Conservation (phyloP, 2,113 vertebrate genomes). For the Halcyon malimbica region DNA sequence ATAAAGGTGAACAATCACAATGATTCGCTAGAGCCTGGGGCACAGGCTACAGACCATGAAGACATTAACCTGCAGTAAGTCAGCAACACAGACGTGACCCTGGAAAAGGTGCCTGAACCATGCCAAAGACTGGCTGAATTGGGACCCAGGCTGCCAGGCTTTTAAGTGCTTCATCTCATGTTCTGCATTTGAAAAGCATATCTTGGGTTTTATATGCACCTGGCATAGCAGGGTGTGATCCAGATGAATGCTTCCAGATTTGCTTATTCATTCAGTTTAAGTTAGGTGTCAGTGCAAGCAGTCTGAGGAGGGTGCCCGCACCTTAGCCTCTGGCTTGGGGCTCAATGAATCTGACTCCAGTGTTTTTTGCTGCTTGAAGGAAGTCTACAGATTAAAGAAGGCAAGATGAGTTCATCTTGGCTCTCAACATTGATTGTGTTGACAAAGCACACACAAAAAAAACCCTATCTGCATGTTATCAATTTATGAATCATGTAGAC, state of each 20-base stretch:
- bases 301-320: background rate
- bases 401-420: background rate
- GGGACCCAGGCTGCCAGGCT: background rate
- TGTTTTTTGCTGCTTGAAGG: background rate
- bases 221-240: background rate
- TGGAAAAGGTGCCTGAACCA: rapidly evolving
- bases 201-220: background rate
- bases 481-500: background rate
- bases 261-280: background rate
- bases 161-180: background rate
- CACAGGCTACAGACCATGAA: background rate
- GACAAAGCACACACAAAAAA: background rate
- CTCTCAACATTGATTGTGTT: background rate
- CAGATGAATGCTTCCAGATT: background rate
- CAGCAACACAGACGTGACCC: background rate
- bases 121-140: background rate
- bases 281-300: background rate
- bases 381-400: slow-evolving; percentile 9
- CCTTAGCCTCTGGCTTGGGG: slow-evolving; percentile 15
- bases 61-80: background rate
- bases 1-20: background rate
- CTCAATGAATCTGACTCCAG: background rate
- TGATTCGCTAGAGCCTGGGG: background rate
- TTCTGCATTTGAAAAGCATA: background rate
- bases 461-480: background rate